Percentiles rank a stretch among this genome's conserved stretches.
Conservation (phyloP, 2,113 vertebrate genomes). For the Lanius collurio region DNA sequence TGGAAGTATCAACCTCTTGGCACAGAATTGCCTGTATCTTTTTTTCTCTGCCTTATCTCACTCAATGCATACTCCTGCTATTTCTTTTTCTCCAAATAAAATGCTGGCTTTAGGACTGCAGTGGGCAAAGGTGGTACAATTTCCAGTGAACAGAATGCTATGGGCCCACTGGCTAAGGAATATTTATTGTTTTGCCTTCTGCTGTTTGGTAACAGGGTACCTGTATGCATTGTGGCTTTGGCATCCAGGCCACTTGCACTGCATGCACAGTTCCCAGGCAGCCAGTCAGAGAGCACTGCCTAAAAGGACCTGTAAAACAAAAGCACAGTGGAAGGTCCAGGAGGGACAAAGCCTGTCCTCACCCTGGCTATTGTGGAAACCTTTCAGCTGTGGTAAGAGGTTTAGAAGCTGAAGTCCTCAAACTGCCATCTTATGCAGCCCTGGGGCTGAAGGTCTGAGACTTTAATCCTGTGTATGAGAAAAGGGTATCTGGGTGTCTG, state of each 20-base stretch:
- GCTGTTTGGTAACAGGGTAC: neutral
- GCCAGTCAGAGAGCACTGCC: fast-evolving
- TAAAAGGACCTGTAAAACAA: neutral
- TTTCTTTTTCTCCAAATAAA: neutral
- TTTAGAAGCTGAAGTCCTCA: neutral
- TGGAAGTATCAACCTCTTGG: neutral
- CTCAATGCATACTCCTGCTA: neutral
- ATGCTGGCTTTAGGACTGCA: neutral
- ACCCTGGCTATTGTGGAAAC: neutral
- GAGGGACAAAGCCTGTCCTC: neutral
- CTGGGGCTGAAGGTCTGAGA: neutral
- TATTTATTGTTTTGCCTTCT: neutral
- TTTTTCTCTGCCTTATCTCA: neutral
- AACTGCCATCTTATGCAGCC: neutral
- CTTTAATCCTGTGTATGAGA: neutral
- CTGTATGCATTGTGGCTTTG: neutral
- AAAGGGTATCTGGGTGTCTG: neutral
- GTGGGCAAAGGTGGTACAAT: neutral
- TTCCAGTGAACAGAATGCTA: neutral
- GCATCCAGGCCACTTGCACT: neutral
- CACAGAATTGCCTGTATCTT: neutral
- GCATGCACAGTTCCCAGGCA: neutral
- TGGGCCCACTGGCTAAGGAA: neutral
- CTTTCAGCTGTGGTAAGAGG: neutral
- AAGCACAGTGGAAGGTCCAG: neutral